phyloP scores from a whole-genome alignment of 2,113 vertebrate genomes.

The Zeus faber region DNA sequence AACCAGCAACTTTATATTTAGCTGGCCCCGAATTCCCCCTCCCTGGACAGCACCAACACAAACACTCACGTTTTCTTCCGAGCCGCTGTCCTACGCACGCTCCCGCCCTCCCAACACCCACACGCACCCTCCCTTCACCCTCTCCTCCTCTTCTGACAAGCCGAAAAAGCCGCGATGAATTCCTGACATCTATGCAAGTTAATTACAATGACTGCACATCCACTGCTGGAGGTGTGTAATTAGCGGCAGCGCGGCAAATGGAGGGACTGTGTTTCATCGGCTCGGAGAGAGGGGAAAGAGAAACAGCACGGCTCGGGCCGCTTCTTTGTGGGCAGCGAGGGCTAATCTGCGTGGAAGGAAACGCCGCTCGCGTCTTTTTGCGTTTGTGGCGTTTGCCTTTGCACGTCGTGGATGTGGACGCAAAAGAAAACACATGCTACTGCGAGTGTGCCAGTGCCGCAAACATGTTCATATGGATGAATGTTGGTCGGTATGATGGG shows the following conservation, averaged over 20 bases:
- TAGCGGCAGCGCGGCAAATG: slow-evolving; percentile 45
- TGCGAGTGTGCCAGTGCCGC: too few relatives aligned
- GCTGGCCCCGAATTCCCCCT: background rate
- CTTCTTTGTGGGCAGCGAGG: slow-evolving; percentile 10
- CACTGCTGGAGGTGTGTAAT: slow-evolving; percentile 60
- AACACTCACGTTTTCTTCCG: background rate
- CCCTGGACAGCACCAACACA: slow-evolving; percentile 4
- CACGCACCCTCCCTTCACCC: background rate
- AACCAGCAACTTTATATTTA: slow-evolving; percentile 23
- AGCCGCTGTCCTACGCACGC: background rate
- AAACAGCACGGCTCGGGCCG: slow-evolving; percentile 21
- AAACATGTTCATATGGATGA: too few relatives aligned
- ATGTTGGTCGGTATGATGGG: too few relatives aligned
- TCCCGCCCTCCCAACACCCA: background rate
- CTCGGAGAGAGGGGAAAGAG: background rate
- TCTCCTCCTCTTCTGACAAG: slow-evolving; percentile 23
- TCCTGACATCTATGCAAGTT: slow-evolving; percentile 64
- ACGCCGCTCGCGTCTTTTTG: background rate
- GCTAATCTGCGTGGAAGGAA: slow-evolving; percentile 18
- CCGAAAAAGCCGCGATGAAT: slow-evolving; percentile 53
- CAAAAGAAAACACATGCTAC: too few relatives aligned
- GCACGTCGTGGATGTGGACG: slow-evolving; percentile 16
- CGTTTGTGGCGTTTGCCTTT: background rate
- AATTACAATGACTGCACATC: slow-evolving; percentile 66
- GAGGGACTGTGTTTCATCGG: slow-evolving; percentile 33